Evolutionary conservation across 1,140 invertebrate genomes (phyloP).

Genomic region (Drosophila truncata): DNA sequence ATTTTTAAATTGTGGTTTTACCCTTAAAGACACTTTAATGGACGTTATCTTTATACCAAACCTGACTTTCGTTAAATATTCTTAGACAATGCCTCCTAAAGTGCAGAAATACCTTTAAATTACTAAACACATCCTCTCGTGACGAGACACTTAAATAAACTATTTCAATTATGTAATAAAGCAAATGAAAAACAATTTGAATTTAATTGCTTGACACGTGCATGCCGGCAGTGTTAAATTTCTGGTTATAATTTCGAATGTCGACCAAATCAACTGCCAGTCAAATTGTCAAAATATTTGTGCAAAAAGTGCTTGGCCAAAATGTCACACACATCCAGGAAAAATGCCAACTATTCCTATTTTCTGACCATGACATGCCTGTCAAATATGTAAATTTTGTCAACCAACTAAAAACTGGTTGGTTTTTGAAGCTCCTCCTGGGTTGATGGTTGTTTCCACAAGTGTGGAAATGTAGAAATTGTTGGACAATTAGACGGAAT

Average conservation of each 20-base stretch:
- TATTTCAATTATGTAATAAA: constrained; percentile 30
- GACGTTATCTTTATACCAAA: not conserved
- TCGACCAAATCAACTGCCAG: constrained; percentile 37
- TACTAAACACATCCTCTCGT: not conserved
- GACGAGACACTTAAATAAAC: constrained; percentile 20
- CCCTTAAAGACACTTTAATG: not conserved
- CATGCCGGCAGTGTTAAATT: constrained; percentile 32
- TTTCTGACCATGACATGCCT: constrained; percentile 47
- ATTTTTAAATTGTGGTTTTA: too few species aligned
- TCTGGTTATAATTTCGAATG: constrained; percentile 35
- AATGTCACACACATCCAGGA: constrained; percentile 59
- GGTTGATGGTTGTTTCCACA: not conserved
- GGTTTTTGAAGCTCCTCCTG: not conserved
- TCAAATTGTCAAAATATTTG: constrained; percentile 59
- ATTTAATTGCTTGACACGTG: constrained; percentile 40
- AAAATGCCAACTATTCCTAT: constrained; percentile 54
- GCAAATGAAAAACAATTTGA: constrained; percentile 38
- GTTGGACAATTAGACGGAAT: constrained; percentile 42
- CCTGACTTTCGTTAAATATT: not conserved
- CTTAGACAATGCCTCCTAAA: not conserved
- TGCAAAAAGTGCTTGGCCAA: constrained; percentile 35
- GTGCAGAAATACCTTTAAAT: not conserved
- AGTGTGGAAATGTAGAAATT: constrained; percentile 20
- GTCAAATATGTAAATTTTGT: constrained; percentile 71
- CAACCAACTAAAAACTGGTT: not conserved